phyloP scores from a whole-genome alignment of 2,888 invertebrate species.

The Hyles lineata region DNA sequence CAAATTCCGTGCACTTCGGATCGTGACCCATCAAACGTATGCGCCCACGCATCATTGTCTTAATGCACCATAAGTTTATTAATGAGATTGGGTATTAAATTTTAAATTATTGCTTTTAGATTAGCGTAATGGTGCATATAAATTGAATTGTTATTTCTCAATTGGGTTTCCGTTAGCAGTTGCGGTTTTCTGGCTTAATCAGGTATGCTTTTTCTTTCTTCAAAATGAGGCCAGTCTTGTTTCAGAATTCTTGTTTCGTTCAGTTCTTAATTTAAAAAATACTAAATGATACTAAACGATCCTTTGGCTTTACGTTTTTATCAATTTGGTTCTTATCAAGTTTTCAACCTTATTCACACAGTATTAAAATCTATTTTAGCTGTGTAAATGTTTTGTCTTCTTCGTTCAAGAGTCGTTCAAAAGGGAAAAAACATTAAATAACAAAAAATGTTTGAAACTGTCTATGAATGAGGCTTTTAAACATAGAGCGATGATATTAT shows the following conservation, averaged over 20 bases:
- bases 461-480: too few relatives aligned
- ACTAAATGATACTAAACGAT: too few relatives aligned
- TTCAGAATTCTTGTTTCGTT: background rate
- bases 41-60: constrained; percentile 50
- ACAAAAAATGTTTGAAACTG: too few relatives aligned
- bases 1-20: constrained; percentile 39
- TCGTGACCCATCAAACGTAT: constrained; percentile 42
- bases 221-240: background rate
- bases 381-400: too few relatives aligned
- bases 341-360: too few relatives aligned
- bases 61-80: constrained; percentile 32
- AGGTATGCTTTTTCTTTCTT: background rate
- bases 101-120: constrained; percentile 26
- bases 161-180: constrained; percentile 10
- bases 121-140: constrained; percentile 21
- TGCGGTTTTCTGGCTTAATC: background rate
- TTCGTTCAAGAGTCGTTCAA: too few relatives aligned
- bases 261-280: too few relatives aligned
- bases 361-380: too few relatives aligned
- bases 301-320: too few relatives aligned
- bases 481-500: too few relatives aligned
- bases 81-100: constrained; percentile 30
- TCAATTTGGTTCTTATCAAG: too few relatives aligned
- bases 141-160: constrained; percentile 19
- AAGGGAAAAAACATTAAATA: too few relatives aligned